Evolutionary conservation across 2,888 invertebrate species (phyloP).

Genomic region (Lucinisca nassula): DNA sequence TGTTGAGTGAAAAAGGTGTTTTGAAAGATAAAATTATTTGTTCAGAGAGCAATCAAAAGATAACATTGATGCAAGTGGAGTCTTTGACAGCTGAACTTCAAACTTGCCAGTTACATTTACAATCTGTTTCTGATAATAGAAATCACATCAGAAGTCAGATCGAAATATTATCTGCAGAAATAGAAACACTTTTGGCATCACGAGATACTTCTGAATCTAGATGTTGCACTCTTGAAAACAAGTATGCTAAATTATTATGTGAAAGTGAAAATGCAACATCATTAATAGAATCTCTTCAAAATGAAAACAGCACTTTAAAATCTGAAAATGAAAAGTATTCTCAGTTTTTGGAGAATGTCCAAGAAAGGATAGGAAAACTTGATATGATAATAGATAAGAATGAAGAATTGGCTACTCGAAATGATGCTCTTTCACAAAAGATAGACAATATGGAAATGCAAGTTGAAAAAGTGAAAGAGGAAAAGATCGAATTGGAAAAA

Average conservation of each 20-base stretch:
- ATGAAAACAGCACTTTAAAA: background rate
- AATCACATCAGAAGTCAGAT: slow-evolving; percentile 62
- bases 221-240: background rate
- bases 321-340: background rate
- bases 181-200: slow-evolving; percentile 31
- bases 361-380: slow-evolving; percentile 45
- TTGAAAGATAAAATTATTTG: background rate
- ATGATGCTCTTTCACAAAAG: slow-evolving; percentile 41
- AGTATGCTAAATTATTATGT: background rate
- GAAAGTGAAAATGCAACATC: background rate
- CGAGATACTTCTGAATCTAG: slow-evolving; percentile 20
- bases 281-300: background rate
- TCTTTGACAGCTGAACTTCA: slow-evolving; percentile 39
- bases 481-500: slow-evolving; percentile 49
- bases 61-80: slow-evolving; percentile 17
- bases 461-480: slow-evolving; percentile 43
- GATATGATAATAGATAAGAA: slow-evolving; percentile 47
- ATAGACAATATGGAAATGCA: slow-evolving; percentile 22
- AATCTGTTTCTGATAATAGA: slow-evolving; percentile 61
- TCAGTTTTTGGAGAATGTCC: background rate
- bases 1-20: slow-evolving; percentile 29
- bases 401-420: slow-evolving; percentile 27
- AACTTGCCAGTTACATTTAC: slow-evolving; percentile 44
- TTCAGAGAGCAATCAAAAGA: background rate
- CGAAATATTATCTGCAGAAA: slow-evolving; percentile 63